Evolutionary conservation across 2,113 vertebrate genomes (phyloP).

Genomic region (Ramphastos sulfuratus): DNA sequence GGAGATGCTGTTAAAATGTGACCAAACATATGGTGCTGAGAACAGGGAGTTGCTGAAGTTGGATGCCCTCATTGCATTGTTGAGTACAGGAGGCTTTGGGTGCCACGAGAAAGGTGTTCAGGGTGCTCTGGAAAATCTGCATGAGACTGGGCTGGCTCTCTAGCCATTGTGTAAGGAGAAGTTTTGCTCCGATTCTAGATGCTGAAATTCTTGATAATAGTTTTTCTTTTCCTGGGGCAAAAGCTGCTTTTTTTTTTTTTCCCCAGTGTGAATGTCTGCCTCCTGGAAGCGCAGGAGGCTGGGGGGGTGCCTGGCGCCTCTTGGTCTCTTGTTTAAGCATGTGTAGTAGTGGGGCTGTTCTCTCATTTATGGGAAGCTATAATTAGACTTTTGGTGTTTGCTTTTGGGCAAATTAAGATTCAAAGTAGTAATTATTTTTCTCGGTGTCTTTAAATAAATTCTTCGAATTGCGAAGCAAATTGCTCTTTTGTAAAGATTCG

Average conservation of each 20-base stretch:
- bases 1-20: background rate
- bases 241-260: background rate
- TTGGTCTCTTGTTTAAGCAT: background rate
- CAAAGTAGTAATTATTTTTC: constrained; percentile 62
- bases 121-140: background rate
- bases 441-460: constrained; percentile 53
- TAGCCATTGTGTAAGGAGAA: background rate
- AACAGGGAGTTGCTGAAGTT: constrained; percentile 11
- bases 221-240: background rate
- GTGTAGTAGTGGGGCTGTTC: background rate
- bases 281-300: background rate
- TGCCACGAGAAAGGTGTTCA: background rate
- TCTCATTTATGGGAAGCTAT: constrained; percentile 38
- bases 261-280: rapidly evolving
- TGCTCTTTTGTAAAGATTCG: constrained; percentile 36
- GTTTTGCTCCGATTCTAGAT: background rate
- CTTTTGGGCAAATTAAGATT: constrained; percentile 66
- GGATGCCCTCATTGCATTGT: background rate
- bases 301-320: rapidly evolving
- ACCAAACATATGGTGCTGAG: background rate
- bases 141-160: rapidly evolving
- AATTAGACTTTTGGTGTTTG: constrained; percentile 66
- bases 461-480: constrained; percentile 50
- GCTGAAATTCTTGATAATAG: background rate
- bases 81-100: background rate